These are phyloP conservation scores for Odiellus spinosus DNA, from an alignment of 2,888 invertebrate species.

Conservation along the genomic window DNA sequence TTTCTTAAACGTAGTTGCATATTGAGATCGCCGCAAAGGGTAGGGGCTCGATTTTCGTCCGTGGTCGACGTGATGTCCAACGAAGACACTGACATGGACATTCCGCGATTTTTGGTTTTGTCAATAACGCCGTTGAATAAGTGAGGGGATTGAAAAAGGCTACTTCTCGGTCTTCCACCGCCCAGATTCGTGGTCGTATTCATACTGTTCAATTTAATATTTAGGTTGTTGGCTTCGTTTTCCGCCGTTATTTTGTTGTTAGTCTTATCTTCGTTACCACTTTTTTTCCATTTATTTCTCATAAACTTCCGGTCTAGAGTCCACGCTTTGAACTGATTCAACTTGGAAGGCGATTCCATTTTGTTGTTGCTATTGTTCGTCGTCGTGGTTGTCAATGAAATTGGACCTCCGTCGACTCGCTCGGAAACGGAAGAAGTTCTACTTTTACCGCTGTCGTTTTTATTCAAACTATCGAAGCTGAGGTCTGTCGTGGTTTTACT, in stretches of 20 bases:
- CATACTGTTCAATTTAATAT: no score
- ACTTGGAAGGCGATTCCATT: constrained; percentile 3
- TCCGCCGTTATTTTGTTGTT: no score
- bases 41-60: background rate
- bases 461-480: background rate
- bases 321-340: constrained; percentile 18
- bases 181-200: no score
- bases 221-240: no score
- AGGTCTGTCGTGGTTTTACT: constrained; percentile 8
- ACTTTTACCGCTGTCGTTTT: constrained; percentile 4
- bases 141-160: background rate
- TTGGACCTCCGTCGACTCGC: background rate
- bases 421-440: background rate
- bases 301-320: constrained; percentile 16
- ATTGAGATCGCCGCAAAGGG: constrained; percentile 12
- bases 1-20: constrained; percentile 14
- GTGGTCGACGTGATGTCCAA: background rate
- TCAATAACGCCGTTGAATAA: background rate
- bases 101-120: background rate
- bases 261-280: background rate
- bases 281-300: constrained; percentile 17
- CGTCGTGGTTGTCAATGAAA: background rate
- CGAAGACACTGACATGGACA: background rate
- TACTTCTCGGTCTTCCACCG: background rate
- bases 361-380: background rate